Percentiles rank a stretch among this genome's conserved stretches.
Evolutionary conservation across 2,113 vertebrate genomes (phyloP).

Genomic region (Anhinga anhinga): DNA sequence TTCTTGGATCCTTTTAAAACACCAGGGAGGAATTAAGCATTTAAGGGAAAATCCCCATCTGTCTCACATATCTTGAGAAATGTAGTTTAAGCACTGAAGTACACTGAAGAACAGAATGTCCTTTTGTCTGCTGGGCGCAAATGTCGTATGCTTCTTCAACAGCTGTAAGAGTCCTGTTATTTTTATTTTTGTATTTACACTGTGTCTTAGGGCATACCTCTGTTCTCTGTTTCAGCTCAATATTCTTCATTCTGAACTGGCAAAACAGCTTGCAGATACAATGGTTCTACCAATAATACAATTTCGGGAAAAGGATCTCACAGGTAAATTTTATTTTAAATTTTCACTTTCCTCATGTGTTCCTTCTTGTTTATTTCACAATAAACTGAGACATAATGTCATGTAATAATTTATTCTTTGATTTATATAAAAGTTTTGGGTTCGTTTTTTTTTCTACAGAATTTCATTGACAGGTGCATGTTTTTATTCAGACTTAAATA

Average conservation of each 20-base stretch:
- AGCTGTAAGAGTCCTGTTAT: background rate
- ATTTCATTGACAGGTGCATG: background rate
- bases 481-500: background rate
- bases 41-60: background rate
- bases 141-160: background rate
- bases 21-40: background rate
- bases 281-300: conserved; percentile 96
- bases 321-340: conserved; percentile 77
- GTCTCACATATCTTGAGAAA: background rate
- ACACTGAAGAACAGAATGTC: background rate
- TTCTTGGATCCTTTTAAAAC: background rate
- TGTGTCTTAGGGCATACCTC: background rate
- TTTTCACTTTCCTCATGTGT: background rate
- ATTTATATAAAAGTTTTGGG: too few relatives aligned
- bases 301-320: conserved; percentile 97
- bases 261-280: conserved; percentile 91
- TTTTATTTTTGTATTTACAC: background rate
- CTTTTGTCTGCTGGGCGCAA: background rate
- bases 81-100: background rate
- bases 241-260: conserved; percentile 87
- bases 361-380: background rate
- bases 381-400: background rate
- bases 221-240: conserved; percentile 83
- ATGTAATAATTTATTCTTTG: background rate
- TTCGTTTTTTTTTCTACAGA: background rate